A percentile compares a stretch with the other conserved stretches of the same genome.
These are phyloP conservation scores for Platyrinchus mystaceus DNA, from an alignment of 2,797 vertebrate species.

Conservation along the genomic window DNA sequence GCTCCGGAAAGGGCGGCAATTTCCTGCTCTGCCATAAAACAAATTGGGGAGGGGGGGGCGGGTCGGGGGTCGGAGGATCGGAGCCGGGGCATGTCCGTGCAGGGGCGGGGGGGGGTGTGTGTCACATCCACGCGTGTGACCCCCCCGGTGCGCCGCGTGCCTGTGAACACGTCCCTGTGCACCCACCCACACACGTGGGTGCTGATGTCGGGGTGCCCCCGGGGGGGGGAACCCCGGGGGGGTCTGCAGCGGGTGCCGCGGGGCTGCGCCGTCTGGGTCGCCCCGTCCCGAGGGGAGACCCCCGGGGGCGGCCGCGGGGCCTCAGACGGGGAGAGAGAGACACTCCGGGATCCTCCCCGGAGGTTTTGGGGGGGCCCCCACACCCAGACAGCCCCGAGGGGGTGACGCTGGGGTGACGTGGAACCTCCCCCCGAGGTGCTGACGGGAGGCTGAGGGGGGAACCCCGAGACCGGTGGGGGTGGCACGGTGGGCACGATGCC, in stretches of 20 bases:
- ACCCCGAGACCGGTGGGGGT: neutral
- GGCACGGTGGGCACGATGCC: rapidly evolving
- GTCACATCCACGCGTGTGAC: neutral
- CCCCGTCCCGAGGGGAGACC: rapidly evolving
- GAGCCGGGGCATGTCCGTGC: neutral
- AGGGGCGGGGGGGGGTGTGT: neutral
- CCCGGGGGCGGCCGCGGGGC: neutral
- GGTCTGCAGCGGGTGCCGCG: neutral
- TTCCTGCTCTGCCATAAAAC: neutral
- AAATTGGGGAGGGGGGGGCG: neutral
- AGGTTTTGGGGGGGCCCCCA: neutral
- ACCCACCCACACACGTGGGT: neutral
- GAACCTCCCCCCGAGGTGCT: neutral
- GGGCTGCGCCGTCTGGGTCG: neutral
- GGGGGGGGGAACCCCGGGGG: neutral
- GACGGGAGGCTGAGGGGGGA: neutral
- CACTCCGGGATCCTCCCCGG: neutral
- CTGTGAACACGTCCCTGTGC: neutral
- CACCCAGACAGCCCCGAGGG: neutral
- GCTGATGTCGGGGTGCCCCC: neutral
- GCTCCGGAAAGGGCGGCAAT: neutral
- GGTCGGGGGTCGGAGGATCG: neutral
- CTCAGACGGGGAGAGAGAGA: neutral
- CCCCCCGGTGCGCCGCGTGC: too few species aligned
- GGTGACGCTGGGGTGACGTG: neutral